Conservation (phyloP, 2,888 invertebrate genomes). For the Lithophane leautieri region DNA sequence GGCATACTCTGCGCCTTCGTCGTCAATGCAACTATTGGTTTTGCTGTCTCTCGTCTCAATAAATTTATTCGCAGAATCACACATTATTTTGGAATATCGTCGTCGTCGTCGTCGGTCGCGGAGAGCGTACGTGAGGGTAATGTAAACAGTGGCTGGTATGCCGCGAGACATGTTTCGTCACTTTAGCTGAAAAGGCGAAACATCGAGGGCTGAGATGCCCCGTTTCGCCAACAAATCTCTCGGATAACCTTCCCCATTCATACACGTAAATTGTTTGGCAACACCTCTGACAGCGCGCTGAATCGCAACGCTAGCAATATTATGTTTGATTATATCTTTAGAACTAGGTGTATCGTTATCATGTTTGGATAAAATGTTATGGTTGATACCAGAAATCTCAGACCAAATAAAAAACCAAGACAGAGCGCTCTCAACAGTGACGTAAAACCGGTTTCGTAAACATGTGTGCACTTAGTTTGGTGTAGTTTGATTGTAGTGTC, state of each 20-base stretch:
- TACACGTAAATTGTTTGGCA: slow-evolving; percentile 73
- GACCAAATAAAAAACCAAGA: too few relatives aligned
- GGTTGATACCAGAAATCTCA: too few relatives aligned
- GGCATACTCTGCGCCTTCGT: slow-evolving; percentile 48
- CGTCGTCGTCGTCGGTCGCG: slow-evolving; percentile 66
- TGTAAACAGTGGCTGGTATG: slow-evolving; percentile 76
- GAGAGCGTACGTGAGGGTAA: slow-evolving; percentile 79
- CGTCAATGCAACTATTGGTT: slow-evolving; percentile 70
- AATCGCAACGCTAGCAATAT: slow-evolving; percentile 61
- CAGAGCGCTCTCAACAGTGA: too few relatives aligned
- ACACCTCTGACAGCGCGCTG: slow-evolving; percentile 58
- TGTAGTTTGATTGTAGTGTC: too few relatives aligned
- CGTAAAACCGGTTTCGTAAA: too few relatives aligned
- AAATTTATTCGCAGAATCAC: slow-evolving; percentile 79
- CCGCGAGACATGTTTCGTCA: slow-evolving; percentile 86
- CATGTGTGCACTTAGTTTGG: too few relatives aligned
- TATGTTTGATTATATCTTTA: slow-evolving; percentile 54
- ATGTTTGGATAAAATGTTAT: not conserved
- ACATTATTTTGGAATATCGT: slow-evolving; percentile 78
- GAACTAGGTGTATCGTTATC: slow-evolving; percentile 27
- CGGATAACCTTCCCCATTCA: slow-evolving; percentile 74
- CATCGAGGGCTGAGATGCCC: slow-evolving; percentile 70
- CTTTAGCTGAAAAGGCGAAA: slow-evolving; percentile 82
- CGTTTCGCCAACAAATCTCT: slow-evolving; percentile 77
- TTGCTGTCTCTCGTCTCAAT: slow-evolving; percentile 67